phyloP scores from a whole-genome alignment of 2,113 vertebrate species.

The Salminus brasiliensis region DNA sequence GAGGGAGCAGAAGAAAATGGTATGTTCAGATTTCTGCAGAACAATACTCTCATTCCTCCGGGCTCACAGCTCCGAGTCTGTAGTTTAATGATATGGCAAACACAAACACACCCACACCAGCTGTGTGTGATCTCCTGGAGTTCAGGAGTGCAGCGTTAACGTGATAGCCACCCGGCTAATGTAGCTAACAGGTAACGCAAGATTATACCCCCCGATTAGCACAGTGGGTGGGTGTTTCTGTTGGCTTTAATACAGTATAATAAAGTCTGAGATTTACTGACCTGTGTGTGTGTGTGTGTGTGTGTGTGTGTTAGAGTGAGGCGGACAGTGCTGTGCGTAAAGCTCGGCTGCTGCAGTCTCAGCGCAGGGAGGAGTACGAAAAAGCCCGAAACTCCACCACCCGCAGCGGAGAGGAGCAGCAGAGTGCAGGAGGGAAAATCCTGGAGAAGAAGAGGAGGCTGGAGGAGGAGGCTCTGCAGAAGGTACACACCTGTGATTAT shows the following conservation, averaged over 20 bases:
- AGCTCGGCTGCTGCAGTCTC: slow-evolving; percentile 80
- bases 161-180: too few species aligned
- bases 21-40: slow-evolving; percentile 31
- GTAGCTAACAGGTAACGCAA: too few species aligned
- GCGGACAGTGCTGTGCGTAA: slow-evolving; percentile 85
- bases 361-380: slow-evolving; percentile 91
- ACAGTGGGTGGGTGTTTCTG: too few species aligned
- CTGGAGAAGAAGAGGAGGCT: slow-evolving; percentile 89
- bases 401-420: slow-evolving; percentile 88
- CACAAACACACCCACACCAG: too few species aligned
- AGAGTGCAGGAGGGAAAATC: slow-evolving; percentile 79
- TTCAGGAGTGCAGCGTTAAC: neutral
- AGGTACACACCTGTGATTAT: slow-evolving; percentile 70
- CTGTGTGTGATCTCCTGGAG: neutral
- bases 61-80: neutral
- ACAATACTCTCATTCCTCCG: neutral
- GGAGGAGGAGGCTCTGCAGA: slow-evolving; percentile 92
- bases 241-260: too few species aligned
- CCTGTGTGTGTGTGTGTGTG: too few species aligned
- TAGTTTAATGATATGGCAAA: neutral
- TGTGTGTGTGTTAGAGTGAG: slow-evolving; percentile 80
- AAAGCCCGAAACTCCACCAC: slow-evolving; percentile 85
- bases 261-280: too few species aligned
- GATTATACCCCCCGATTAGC: too few species aligned
- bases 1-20: slow-evolving; percentile 95